Conservation (phyloP, 2,113 vertebrate genomes). For the Aspidoscelis tigris region DNA sequence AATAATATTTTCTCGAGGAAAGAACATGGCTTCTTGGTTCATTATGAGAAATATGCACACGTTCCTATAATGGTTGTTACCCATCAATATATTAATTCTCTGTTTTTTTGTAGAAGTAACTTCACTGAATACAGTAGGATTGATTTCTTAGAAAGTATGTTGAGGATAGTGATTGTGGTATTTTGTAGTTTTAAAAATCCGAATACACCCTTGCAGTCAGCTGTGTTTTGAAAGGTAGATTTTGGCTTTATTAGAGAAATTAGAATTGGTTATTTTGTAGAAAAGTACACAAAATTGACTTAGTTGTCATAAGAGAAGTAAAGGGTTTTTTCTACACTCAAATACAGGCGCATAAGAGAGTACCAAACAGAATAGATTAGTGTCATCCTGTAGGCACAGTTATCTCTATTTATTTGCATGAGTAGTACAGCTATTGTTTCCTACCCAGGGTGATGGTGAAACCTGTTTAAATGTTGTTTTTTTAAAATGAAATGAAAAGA, state of each 20-base stretch:
- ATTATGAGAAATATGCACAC: slow-evolving; percentile 54
- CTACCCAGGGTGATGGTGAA: neutral
- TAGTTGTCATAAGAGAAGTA: slow-evolving; percentile 52
- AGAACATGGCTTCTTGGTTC: slow-evolving; percentile 4
- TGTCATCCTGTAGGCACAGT: neutral
- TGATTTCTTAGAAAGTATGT: neutral
- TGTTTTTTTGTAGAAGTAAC: slow-evolving; percentile 1
- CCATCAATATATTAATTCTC: slow-evolving; percentile 14
- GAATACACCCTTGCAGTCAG: neutral
- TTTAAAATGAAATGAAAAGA: neutral
- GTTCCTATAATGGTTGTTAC: slow-evolving; percentile 33
- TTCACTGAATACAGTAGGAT: neutral
- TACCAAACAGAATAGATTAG: slow-evolving; percentile 17
- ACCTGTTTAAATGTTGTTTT: neutral
- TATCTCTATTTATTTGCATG: neutral
- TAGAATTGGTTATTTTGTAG: slow-evolving; percentile 52
- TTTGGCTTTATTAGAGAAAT: slow-evolving; percentile 51
- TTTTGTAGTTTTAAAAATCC: neutral
- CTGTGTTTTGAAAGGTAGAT: slow-evolving; percentile 23
- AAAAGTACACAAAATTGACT: slow-evolving; percentile 47
- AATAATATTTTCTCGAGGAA: slow-evolving; percentile 51
- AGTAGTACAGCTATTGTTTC: neutral
- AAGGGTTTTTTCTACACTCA: slow-evolving; percentile 50
- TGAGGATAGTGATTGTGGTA: neutral
- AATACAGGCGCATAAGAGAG: slow-evolving; percentile 5